Conservation (phyloP, 2,113 vertebrate genomes). For the Coptodon rendalli region DNA sequence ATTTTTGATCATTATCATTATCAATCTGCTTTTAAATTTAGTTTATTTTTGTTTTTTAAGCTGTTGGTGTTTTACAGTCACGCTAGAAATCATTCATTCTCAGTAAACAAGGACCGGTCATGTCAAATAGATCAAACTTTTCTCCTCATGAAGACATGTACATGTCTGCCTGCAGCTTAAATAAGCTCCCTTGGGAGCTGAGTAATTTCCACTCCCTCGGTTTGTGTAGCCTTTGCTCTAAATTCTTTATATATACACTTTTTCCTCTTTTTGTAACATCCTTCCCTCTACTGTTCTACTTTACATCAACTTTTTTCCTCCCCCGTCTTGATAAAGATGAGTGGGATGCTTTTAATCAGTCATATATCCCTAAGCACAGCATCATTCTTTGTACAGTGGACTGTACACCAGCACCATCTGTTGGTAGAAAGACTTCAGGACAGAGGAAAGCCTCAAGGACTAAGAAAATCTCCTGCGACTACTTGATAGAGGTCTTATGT, state of each 20-base stretch:
- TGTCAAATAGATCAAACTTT: not conserved
- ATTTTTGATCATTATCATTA: not conserved
- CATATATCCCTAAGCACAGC: not conserved
- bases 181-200: slow-evolving; percentile 17
- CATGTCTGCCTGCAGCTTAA: slow-evolving; percentile 12
- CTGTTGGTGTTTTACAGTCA: not conserved
- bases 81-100: not conserved
- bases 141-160: not conserved
- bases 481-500: slow-evolving; percentile 11
- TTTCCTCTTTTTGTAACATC: not conserved
- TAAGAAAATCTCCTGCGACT: slow-evolving; percentile 11
- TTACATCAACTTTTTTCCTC: not conserved
- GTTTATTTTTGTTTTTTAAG: not conserved
- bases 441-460: not conserved
- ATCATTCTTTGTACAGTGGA: not conserved
- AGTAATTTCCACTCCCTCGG: not conserved
- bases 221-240: not conserved
- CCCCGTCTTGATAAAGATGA: not conserved
- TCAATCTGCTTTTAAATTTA: not conserved
- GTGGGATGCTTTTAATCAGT: slow-evolving; percentile 5
- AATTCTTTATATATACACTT: not conserved
- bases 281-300: slow-evolving; percentile 10
- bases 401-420: slow-evolving; percentile 55
- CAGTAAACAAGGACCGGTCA: not conserved
- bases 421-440: slow-evolving; percentile 16